phyloP scores from a whole-genome alignment of 2,888 invertebrate genomes.

The Luperina testacea region DNA sequence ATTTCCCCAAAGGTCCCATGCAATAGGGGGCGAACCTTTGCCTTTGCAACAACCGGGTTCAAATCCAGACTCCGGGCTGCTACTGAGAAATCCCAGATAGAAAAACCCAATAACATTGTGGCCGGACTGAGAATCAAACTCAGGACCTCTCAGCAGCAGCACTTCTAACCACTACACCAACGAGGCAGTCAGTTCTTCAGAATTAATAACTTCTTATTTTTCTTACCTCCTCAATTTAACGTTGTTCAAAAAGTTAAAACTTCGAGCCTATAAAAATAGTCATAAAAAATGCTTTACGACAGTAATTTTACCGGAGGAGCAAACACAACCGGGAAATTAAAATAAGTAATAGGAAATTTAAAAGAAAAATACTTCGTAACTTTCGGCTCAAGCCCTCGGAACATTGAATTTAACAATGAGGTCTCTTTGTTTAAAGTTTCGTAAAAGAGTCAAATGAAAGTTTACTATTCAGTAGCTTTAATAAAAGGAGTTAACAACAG shows the following conservation, averaged over 20 bases:
- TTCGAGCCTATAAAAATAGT: conserved; percentile 40
- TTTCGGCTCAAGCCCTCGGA: conserved; percentile 24
- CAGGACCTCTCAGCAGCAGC: neutral
- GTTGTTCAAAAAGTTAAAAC: conserved; percentile 42
- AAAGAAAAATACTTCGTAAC: conserved; percentile 59
- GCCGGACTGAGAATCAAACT: neutral
- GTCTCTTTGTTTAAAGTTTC: conserved; percentile 31
- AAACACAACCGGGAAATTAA: conserved; percentile 57
- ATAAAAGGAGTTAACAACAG: conserved; percentile 8
- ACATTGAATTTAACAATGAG: conserved; percentile 41
- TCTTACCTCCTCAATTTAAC: conserved; percentile 22
- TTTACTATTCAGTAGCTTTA: conserved; percentile 1
- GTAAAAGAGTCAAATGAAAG: conserved; percentile 23
- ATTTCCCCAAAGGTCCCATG: neutral
- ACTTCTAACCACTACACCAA: neutral
- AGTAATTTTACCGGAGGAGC: conserved; percentile 39
- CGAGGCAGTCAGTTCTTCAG: neutral
- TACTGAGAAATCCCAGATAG: neutral
- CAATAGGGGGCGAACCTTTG: neutral
- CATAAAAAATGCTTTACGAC: conserved; percentile 56
- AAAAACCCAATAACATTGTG: neutral
- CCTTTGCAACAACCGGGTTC: neutral
- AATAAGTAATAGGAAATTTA: conserved; percentile 54
- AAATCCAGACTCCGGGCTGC: neutral
- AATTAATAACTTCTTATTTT: conserved; percentile 25